A percentile compares a stretch with the other conserved stretches of the same genome.
Evolutionary conservation across 2,797 vertebrate species (phyloP).

Genomic region (Urocyon cinereoargenteus): DNA sequence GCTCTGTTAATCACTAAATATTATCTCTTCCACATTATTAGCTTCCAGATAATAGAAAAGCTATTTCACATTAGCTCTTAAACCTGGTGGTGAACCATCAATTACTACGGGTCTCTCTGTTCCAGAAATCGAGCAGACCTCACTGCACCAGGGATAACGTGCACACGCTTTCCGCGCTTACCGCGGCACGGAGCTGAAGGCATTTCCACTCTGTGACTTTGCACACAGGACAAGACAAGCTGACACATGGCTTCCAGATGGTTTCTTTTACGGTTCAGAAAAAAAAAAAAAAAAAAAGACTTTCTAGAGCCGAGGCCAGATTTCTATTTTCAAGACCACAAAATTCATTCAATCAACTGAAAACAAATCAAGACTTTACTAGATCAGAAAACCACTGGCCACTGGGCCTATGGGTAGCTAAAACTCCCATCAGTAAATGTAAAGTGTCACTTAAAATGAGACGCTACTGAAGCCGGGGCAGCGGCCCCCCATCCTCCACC

Average conservation of each 20-base stretch:
- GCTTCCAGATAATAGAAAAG: neutral
- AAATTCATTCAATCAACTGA: neutral
- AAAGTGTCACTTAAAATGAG: neutral
- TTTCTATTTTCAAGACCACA: conserved; percentile 24
- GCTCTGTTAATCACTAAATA: neutral
- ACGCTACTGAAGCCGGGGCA: neutral
- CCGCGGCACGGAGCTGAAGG: fast-evolving
- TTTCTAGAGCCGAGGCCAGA: conserved; percentile 29
- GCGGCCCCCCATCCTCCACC: neutral
- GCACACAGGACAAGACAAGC: conserved; percentile 81
- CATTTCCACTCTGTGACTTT: neutral
- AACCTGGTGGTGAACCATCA: fast-evolving
- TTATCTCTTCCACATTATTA: neutral
- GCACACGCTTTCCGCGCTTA: neutral
- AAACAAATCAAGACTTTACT: conserved; percentile 43
- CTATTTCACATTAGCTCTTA: fast-evolving
- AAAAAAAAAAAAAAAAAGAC: conserved; percentile 15
- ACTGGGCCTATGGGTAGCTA: neutral
- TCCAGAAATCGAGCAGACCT: neutral
- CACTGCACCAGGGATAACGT: fast-evolving
- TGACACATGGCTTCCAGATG: conserved; percentile 86
- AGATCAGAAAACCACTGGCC: neutral
- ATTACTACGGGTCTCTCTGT: neutral
- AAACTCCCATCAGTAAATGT: neutral
- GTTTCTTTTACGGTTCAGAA: conserved; percentile 82